Conservation (phyloP, 2,113 vertebrate genomes). For the Hassar affinis region DNA sequence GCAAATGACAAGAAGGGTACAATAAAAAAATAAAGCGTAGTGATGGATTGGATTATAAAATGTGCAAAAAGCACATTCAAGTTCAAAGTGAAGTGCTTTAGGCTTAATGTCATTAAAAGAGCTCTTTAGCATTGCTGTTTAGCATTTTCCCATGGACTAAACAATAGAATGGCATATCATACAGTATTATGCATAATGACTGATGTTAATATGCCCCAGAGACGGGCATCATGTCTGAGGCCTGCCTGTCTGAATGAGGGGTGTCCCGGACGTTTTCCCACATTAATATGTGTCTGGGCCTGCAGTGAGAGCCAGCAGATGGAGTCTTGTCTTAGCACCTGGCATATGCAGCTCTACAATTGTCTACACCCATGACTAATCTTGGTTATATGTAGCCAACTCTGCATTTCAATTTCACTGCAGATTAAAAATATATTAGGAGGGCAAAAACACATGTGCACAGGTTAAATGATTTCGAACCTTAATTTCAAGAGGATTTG, state of each 20-base stretch:
- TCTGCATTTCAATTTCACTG: conserved; percentile 48
- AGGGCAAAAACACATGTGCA: neutral
- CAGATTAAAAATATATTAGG: conserved; percentile 49
- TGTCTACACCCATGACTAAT: conserved; percentile 52
- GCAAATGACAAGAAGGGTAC: neutral
- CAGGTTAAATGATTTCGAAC: conserved; percentile 10
- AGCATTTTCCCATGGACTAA: neutral
- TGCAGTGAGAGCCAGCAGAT: conserved; percentile 73
- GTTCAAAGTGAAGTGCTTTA: conserved; percentile 24
- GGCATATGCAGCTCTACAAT: conserved; percentile 60
- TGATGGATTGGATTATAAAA: neutral
- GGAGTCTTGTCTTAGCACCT: conserved; percentile 77
- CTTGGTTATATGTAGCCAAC: conserved; percentile 52
- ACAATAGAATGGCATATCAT: conserved; percentile 49
- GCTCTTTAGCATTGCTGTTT: neutral
- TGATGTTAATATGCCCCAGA: conserved; percentile 66
- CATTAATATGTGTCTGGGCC: conserved; percentile 79
- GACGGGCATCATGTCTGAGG: conserved; percentile 72
- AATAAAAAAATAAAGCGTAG: neutral
- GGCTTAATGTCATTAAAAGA: neutral
- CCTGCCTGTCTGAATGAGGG: conserved; percentile 56
- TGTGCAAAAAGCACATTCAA: neutral
- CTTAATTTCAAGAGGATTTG: neutral
- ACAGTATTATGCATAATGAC: conserved; percentile 59
- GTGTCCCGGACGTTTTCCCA: conserved; percentile 72